Evolutionary conservation across 2,888 invertebrate species (phyloP), one percentile per base, ranked within the genome.

Genomic region (Drosophila silvestris): DNA sequence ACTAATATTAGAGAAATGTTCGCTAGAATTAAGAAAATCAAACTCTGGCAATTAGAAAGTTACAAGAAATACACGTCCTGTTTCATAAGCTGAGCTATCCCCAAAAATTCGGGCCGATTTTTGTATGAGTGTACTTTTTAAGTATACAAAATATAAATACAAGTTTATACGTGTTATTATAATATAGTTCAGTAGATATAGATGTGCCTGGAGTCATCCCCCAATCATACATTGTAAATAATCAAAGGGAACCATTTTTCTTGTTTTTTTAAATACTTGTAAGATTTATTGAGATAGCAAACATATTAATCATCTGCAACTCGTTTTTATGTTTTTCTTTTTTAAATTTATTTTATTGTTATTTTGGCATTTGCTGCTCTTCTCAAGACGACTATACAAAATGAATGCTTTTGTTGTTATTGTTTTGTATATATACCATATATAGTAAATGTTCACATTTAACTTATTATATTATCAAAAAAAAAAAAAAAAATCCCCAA

Each of bases 211-310:
- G 9, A 33, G 19, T 37, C 12, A 33, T 33, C 9, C 22, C 4
- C 35, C 16, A 26, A 26, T 35, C 51, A n/a, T 12, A 19, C 26
- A 35, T 19, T 6, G 37, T 37, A 37, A 28, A 4, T 19, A 19
- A 19, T n/a, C 14, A 32, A 12, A 12, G 5, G 3, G 26, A 37
- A 56, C 6, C 0, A 53, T 5, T 26, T 26, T 22, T 33, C 7
- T 9, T n/a, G n/a, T 22, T 54, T 70, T 70, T 65, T 32, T 51
- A 50, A 78, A 80, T 80, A 76, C 64, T 67, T 64, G 53, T 64
- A 67, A 60, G 33, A 65, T 81, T 81, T 82, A 81, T 81, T 81
- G 79, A 80, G 71, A 75, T 64, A 80, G 75, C 80, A 75, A 71
- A 64, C 47, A 59, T 67, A 62, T 57, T 30, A 0, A 51, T 53